Conservation (phyloP, 2,888 invertebrate genomes). For the Geotrupes spiniger region DNA sequence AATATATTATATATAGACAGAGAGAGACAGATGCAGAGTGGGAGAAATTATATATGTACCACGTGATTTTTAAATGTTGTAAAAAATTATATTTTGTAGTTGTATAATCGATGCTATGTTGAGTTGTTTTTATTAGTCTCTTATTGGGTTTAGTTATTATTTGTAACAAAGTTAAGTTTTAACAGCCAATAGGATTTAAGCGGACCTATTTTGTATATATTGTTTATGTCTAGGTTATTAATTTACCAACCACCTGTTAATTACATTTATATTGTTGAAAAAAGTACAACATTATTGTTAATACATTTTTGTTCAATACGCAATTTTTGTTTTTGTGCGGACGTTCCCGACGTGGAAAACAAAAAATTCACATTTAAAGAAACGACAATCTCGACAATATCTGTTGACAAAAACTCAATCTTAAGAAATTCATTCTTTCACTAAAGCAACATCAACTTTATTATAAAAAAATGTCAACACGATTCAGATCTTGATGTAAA, state of each 20-base stretch:
- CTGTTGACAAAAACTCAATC: too few species aligned
- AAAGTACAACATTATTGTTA: constrained; percentile 43
- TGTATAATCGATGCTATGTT: too few species aligned
- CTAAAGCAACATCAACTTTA: too few species aligned
- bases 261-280: constrained; percentile 44
- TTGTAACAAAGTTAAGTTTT: constrained; percentile 17
- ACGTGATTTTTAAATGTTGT: constrained; percentile 8
- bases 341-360: too few species aligned
- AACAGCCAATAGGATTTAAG: constrained; percentile 14
- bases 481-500: too few species aligned
- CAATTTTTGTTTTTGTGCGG: background rate
- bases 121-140: constrained; percentile 8
- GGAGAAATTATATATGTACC: too few species aligned
- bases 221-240: constrained; percentile 31
- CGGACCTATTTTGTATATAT: constrained; percentile 36
- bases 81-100: constrained; percentile 1
- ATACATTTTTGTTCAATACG: constrained; percentile 32
- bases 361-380: too few species aligned
- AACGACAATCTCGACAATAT: too few species aligned
- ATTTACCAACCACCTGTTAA: constrained; percentile 39
- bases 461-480: too few species aligned
- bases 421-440: too few species aligned
- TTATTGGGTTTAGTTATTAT: constrained; percentile 11
- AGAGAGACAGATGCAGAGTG: constrained; percentile 4
- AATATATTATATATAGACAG: constrained; percentile 11